These are phyloP conservation scores for Siniperca chuatsi DNA, from an alignment of 2,113 vertebrate species.

Conservation along the genomic window DNA sequence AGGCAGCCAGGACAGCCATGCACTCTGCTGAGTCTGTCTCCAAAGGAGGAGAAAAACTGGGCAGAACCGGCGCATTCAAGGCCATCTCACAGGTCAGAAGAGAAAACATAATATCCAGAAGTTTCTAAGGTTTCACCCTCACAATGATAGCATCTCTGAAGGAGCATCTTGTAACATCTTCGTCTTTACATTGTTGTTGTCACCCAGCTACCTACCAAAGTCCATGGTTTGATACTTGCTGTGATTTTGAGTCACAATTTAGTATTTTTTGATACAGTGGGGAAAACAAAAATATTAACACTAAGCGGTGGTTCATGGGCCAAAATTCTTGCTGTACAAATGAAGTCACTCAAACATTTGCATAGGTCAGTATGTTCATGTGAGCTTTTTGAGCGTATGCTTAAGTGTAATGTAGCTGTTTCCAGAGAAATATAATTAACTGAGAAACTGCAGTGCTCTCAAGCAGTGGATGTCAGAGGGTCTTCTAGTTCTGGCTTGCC, in stretches of 20 bases:
- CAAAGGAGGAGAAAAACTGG: conserved; percentile 92
- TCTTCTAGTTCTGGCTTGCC: neutral
- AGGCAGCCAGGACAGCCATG: conserved; percentile 90
- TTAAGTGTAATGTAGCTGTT: neutral
- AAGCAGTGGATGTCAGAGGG: neutral
- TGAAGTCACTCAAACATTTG: neutral
- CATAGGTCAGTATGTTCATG: neutral
- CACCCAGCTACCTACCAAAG: neutral
- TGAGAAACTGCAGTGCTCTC: neutral
- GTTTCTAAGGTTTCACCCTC: neutral
- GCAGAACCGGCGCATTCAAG: conserved; percentile 89
- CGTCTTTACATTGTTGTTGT: neutral
- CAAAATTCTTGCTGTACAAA: neutral
- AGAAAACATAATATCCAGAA: neutral
- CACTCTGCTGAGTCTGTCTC: conserved; percentile 91
- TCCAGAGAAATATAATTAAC: neutral
- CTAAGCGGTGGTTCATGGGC: neutral
- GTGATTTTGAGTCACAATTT: neutral
- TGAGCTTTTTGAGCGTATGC: neutral
- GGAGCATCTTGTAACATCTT: neutral
- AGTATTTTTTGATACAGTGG: neutral
- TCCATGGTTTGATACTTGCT: neutral
- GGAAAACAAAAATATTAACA: neutral
- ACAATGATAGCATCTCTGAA: too few species aligned
- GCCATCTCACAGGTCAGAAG: conserved; percentile 88